phyloP scores from a whole-genome alignment of 2,888 invertebrate genomes.

The Yponomeuta evonymella region DNA sequence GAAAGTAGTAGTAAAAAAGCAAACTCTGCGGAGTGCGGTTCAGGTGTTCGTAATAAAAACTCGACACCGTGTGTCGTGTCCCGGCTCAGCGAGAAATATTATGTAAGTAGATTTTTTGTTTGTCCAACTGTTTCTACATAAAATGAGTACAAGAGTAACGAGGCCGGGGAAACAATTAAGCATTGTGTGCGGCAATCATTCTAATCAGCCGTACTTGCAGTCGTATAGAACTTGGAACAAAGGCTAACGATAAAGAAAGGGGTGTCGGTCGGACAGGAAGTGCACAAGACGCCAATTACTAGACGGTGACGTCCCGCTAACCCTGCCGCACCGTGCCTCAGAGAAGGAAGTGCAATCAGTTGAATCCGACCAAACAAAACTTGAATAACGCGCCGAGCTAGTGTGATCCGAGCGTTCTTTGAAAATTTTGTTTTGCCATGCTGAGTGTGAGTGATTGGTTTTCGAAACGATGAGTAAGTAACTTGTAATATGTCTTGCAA shows the following conservation, averaged over 20 bases:
- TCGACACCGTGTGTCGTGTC: conserved; percentile 10
- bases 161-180: neutral
- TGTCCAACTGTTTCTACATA: conserved; percentile 5
- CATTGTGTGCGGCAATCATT: conserved; percentile 5
- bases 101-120: neutral
- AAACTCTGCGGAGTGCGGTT: conserved; percentile 17
- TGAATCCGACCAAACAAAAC: neutral
- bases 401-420: too few species aligned
- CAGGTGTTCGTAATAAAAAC: conserved; percentile 20
- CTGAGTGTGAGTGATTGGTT: too few species aligned
- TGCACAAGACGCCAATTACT: conserved; percentile 34
- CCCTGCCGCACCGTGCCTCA: conserved; percentile 2
- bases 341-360: neutral
- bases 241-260: conserved; percentile 16
- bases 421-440: too few species aligned
- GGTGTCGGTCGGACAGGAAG: conserved; percentile 26
- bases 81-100: conserved; percentile 14
- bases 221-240: conserved; percentile 6
- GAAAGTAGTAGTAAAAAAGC: conserved; percentile 18
- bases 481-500: too few species aligned
- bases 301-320: conserved; percentile 10
- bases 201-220: conserved; percentile 6
- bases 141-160: neutral
- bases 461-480: too few species aligned
- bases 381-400: neutral